Evolutionary conservation across 2,888 invertebrate genomes (phyloP).

Genomic region (Piscicola geometra): DNA sequence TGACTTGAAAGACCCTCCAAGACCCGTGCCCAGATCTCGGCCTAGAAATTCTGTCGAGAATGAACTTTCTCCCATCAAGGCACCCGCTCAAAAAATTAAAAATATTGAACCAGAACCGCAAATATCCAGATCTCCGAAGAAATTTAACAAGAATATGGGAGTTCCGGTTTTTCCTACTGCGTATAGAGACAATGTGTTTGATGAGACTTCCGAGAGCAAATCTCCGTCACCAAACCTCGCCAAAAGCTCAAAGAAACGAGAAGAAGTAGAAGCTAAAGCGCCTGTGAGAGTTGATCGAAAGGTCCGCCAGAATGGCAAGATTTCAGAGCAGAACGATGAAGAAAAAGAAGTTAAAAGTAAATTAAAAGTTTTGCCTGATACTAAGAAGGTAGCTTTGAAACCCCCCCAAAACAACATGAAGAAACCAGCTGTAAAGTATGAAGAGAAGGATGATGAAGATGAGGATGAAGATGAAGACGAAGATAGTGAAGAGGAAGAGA

Average conservation of each 20-base stretch:
- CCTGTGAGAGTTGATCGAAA: background rate
- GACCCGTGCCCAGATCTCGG: conserved; percentile 30
- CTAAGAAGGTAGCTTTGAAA: background rate
- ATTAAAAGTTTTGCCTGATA: background rate
- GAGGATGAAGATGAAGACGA: conserved; percentile 28
- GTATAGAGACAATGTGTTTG: background rate
- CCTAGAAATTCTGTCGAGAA: background rate
- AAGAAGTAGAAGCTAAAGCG: background rate
- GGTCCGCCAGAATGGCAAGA: background rate
- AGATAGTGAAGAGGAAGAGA: conserved; percentile 9
- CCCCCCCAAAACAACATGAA: background rate
- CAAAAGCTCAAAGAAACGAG: background rate
- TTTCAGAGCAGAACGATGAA: background rate
- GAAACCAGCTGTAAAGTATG: background rate
- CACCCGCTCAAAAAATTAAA: background rate
- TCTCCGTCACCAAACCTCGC: background rate
- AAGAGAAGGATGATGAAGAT: conserved; percentile 5
- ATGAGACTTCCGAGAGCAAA: background rate
- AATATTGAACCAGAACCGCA: background rate
- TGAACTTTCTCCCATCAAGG: background rate
- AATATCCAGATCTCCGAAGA: background rate
- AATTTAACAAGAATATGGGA: conserved; percentile 16
- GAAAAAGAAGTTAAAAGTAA: background rate
- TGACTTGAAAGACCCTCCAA: conserved; percentile 9
- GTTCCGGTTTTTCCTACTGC: conserved; percentile 1